Evolutionary conservation across 1,140 invertebrate genomes (phyloP).

Genomic region (Drosophila bipectinata): DNA sequence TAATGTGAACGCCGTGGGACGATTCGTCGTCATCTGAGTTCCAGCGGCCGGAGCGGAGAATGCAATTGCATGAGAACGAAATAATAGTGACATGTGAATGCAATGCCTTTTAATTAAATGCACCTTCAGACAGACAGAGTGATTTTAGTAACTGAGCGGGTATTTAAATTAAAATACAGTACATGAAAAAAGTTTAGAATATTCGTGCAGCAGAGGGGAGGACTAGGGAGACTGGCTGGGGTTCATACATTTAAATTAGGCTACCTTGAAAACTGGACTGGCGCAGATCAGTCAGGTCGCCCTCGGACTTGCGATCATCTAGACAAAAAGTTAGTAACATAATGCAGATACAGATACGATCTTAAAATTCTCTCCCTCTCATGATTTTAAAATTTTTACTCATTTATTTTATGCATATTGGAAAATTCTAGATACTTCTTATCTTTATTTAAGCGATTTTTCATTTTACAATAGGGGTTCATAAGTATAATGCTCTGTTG

Average conservation of each 20-base stretch:
- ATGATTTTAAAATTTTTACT: too few species aligned
- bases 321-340: constrained; percentile 68
- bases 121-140: constrained; percentile 35
- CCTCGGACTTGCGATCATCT: constrained; percentile 81
- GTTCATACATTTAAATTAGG: constrained; percentile 7
- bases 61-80: constrained; percentile 25
- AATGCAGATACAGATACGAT: constrained; percentile 16
- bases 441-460: too few species aligned
- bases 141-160: constrained; percentile 33
- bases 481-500: background rate
- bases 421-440: too few species aligned
- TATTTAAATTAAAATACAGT: constrained; percentile 29
- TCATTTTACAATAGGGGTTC: background rate
- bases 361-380: too few species aligned
- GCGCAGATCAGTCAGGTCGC: constrained; percentile 72
- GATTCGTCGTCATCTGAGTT: constrained; percentile 77
- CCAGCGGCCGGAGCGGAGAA: background rate
- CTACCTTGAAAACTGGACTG: constrained; percentile 83
- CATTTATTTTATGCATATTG: too few species aligned
- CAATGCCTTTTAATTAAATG: constrained; percentile 46
- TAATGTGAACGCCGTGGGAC: constrained; percentile 82
- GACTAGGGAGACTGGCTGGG: background rate
- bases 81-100: constrained; percentile 51
- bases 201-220: background rate
- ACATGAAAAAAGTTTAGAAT: too few species aligned